Percentiles rank a stretch among this genome's conserved stretches.
Conservation (phyloP, 2,888 invertebrate genomes). For the Sycophila texana region DNA sequence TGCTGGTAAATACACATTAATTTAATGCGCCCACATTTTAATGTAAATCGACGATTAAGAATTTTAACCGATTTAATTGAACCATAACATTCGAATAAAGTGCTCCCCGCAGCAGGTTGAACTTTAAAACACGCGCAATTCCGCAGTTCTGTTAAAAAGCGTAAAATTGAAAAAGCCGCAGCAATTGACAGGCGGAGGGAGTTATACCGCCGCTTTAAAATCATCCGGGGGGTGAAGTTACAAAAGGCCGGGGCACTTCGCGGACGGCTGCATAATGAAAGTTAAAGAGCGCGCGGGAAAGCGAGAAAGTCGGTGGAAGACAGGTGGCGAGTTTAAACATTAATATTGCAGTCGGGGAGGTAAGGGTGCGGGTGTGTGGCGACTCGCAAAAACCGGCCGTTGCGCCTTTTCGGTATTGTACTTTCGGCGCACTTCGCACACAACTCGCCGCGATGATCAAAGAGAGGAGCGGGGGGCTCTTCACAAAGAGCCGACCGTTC, state of each 20-base stretch:
- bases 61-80: no score
- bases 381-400: not conserved
- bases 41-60: no score
- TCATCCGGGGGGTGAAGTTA: no score
- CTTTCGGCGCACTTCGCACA: slow-evolving; percentile 11
- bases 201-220: no score
- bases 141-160: no score
- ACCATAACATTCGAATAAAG: no score
- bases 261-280: not conserved
- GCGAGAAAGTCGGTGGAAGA: not conserved
- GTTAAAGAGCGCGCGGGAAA: not conserved
- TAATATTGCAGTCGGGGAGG: not conserved
- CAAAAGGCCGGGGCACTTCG: no score
- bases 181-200: not conserved
- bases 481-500: slow-evolving; percentile 30
- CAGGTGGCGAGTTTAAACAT: slow-evolving; percentile 27
- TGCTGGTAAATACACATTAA: no score
- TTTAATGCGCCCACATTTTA: no score
- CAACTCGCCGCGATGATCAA: slow-evolving; percentile 23
- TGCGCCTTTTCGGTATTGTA: slow-evolving; percentile 32
- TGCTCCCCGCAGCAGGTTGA: not conserved
- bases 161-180: not conserved
- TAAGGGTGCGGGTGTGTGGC: not conserved
- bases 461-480: slow-evolving; percentile 8
- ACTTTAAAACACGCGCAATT: slow-evolving; percentile 7